These are phyloP conservation scores for Dioctria rufipes DNA, from an alignment of 2,888 invertebrate genomes.

Conservation along the genomic window DNA sequence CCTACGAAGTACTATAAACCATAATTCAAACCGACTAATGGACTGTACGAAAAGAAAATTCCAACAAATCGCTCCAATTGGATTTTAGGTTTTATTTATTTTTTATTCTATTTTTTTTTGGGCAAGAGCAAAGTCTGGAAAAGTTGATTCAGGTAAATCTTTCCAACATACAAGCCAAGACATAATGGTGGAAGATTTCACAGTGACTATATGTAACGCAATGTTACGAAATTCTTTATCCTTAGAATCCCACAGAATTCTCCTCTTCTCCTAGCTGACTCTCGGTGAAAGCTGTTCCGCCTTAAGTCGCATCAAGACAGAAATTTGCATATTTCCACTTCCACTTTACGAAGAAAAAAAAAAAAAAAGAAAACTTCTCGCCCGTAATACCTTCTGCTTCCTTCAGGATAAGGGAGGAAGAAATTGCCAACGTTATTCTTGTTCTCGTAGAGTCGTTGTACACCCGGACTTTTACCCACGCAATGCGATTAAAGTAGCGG, in stretches of 20 bases:
- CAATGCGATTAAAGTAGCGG: constrained; percentile 42
- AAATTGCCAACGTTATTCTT: constrained; percentile 1
- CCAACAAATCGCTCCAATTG: constrained; percentile 37
- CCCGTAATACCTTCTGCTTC: constrained; percentile 51
- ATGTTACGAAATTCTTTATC: constrained; percentile 40
- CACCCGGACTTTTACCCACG: constrained; percentile 51
- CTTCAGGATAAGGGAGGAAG: constrained; percentile 16
- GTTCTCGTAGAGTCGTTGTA: neutral
- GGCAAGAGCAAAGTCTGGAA: constrained; percentile 39
- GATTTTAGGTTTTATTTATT: constrained; percentile 6
- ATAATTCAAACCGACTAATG: constrained; percentile 32
- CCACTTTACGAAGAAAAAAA: constrained; percentile 51
- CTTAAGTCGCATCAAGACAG: constrained; percentile 58
- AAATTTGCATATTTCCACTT: constrained; percentile 57
- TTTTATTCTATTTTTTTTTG: neutral
- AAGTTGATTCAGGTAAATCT: constrained; percentile 52
- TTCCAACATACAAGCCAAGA: constrained; percentile 33
- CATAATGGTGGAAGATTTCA: constrained; percentile 34
- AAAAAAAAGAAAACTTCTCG: constrained; percentile 43
- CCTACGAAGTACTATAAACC: neutral
- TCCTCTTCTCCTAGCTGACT: constrained; percentile 9
- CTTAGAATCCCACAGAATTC: constrained; percentile 27
- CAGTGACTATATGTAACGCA: constrained; percentile 27
- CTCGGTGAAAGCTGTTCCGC: constrained; percentile 25
- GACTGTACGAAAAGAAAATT: constrained; percentile 46